A percentile compares a stretch with the other conserved stretches of the same genome.
These are phyloP conservation scores for Microctenopoma steveboyesi DNA, from an alignment of 2,797 vertebrate species.

Conservation along the genomic window DNA sequence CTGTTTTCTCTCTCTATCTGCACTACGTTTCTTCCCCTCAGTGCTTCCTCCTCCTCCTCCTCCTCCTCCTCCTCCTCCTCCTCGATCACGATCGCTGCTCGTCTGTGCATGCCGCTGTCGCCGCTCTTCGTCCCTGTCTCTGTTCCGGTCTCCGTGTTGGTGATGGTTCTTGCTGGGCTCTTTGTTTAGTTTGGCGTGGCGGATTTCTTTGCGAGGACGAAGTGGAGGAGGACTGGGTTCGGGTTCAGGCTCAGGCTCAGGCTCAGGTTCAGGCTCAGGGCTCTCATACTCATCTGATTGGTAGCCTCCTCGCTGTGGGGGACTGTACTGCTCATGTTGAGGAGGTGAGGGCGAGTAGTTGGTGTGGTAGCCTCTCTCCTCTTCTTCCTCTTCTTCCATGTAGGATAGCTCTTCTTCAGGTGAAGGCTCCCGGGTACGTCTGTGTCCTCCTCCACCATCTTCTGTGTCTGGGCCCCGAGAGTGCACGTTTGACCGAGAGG, in stretches of 20 bases:
- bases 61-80: conserved; percentile 21
- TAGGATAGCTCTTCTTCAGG: conserved; percentile 74
- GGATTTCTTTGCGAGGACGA: conserved; percentile 74
- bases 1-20: conserved; percentile 68
- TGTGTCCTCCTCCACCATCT: conserved; percentile 53
- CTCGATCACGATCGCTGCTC: conserved; percentile 41
- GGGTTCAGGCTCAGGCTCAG: conserved; percentile 55
- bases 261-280: conserved; percentile 67
- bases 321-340: conserved; percentile 75
- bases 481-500: conserved; percentile 60
- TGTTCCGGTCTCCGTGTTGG: conserved; percentile 63
- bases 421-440: conserved; percentile 81
- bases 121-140: conserved; percentile 69
- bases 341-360: conserved; percentile 80
- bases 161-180: conserved; percentile 72
- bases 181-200: conserved; percentile 74
- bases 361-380: conserved; percentile 74
- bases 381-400: conserved; percentile 67
- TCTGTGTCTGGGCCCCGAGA: conserved; percentile 48
- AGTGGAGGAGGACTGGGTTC: conserved; percentile 65
- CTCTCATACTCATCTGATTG: conserved; percentile 83
- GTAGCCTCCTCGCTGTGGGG: conserved; percentile 67
- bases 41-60: background rate
- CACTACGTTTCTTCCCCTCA: conserved; percentile 70
- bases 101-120: conserved; percentile 71